Conservation (phyloP, 1,140 invertebrate genomes). For the Musca vetustissima region DNA sequence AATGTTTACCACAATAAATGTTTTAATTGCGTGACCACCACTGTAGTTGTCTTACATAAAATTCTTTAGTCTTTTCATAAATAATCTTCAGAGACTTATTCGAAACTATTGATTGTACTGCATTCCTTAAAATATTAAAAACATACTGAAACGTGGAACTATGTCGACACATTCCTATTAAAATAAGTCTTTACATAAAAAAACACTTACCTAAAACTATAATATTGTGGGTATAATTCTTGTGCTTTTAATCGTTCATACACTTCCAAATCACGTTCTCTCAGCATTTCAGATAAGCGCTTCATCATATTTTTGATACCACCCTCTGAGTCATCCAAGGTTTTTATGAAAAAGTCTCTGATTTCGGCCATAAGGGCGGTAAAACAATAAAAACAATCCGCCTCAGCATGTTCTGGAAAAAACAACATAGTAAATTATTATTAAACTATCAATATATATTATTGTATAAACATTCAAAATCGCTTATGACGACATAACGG, state of each 20-base stretch:
- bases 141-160: no score
- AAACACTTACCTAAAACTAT: conserved; percentile 80
- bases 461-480: no score
- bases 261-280: conserved; percentile 74
- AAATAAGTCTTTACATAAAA: no score
- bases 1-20: no score
- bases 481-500: no score
- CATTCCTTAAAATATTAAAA: no score
- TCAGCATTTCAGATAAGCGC: conserved; percentile 73
- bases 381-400: conserved; percentile 97
- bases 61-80: no score
- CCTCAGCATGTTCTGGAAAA: conserved; percentile 86
- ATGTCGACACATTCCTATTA: no score
- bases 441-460: conserved; percentile 3
- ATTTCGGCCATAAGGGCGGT: conserved; percentile 97
- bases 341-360: conserved; percentile 95
- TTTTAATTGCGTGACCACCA: no score
- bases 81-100: no score
- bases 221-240: conserved; percentile 92
- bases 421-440: conserved; percentile 17
- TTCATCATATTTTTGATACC: conserved; percentile 87
- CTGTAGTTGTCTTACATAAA: no score
- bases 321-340: conserved; percentile 87
- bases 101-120: no score
- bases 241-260: conserved; percentile 76